These are phyloP conservation scores for Brachypteracias leptosomus DNA, from an alignment of 2,113 vertebrate genomes.

Conservation along the genomic window DNA sequence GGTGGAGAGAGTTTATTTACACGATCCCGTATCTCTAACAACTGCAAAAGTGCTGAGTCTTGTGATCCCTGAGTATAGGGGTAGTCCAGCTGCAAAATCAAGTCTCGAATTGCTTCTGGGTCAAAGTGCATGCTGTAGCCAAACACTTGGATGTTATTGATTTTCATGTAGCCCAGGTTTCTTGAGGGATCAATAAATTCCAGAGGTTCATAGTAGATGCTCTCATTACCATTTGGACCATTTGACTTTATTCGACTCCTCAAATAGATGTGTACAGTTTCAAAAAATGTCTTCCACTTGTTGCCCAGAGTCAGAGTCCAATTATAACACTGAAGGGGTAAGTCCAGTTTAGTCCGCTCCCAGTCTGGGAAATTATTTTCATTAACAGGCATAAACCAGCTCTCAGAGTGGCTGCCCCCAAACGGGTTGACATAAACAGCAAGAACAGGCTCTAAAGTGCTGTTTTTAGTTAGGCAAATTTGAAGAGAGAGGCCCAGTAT, in stretches of 20 bases:
- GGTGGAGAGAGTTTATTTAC: conserved; percentile 94
- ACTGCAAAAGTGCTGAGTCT: conserved; percentile 92
- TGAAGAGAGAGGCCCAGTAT: conserved; percentile 93
- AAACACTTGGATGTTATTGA: conserved; percentile 96
- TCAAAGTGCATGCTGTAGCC: conserved; percentile 99
- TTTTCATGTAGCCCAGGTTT: conserved; percentile 98
- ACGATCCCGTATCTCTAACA: conserved; percentile 92
- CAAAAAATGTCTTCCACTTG: conserved; percentile 99
- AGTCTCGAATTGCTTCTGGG: conserved; percentile 93
- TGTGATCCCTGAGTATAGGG: conserved; percentile 97
- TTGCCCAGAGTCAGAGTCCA: conserved; percentile 95
- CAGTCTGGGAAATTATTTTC: conserved; percentile 93
- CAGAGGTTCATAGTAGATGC: conserved; percentile 90
- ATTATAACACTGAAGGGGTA: conserved; percentile 94
- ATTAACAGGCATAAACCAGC: conserved; percentile 93
- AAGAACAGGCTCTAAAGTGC: conserved; percentile 92
- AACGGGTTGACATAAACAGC: conserved; percentile 96
- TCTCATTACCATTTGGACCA: conserved; percentile 83
- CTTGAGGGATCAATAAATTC: conserved; percentile 89
- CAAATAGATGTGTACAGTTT: conserved; percentile 96
- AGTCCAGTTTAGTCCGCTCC: conserved; percentile 91
- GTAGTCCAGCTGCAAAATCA: conserved; percentile 96
- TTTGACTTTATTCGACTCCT: conserved; percentile 90
- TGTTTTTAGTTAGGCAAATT: conserved; percentile 97
- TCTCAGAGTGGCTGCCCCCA: conserved; percentile 97